Evolutionary conservation across 2,888 invertebrate genomes (phyloP), one percentile per base, ranked within the genome.

Genomic region (Zele albiditarsus): DNA sequence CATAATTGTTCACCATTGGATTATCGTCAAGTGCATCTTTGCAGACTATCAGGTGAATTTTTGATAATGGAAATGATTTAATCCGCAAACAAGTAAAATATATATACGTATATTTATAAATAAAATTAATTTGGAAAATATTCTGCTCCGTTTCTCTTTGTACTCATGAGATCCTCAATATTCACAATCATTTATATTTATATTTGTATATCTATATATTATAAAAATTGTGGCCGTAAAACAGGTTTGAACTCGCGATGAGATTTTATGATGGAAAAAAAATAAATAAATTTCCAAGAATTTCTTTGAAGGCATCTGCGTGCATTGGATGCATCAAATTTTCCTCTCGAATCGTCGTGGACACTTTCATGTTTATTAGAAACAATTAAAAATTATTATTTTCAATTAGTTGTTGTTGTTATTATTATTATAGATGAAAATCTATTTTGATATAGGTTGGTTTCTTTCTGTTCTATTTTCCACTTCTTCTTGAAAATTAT

Each of bases 1-100:
- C 57, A 89, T 91, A 68, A 91, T 90, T 70, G 90, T 90, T 33
- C 92, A 91, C 81, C 91, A 92, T 63, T 93, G 93, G 93, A 91
- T 91, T 83, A 91, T 90, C 82, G 91, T 94, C 84, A 93, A 93
- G 89, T 94, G 94, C 88, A 91, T 92, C 81, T 91, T 94, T 83
- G 90, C 90, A 78, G 87, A 88, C 74, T 89, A 91, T 84, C 91
- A 93, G 93, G 94, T 93, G 91, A 90, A 90, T 89, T 81, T 69
- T 70, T 8, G 0, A 53, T 46, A 0, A 46, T 46, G 1, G 2
- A 46, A 53, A 5, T 20, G 8, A 53, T n/a, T 23, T 1, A 53
- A n/a, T n/a, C 8, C 8, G 5, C 8, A 53, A 23, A 53, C 2
- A 5, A 46, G 3, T n/a, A 53, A 2, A 20, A 53, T n/a, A 53